Evolutionary conservation across 2,113 vertebrate species (phyloP).

Genomic region (Osmerus mordax): DNA sequence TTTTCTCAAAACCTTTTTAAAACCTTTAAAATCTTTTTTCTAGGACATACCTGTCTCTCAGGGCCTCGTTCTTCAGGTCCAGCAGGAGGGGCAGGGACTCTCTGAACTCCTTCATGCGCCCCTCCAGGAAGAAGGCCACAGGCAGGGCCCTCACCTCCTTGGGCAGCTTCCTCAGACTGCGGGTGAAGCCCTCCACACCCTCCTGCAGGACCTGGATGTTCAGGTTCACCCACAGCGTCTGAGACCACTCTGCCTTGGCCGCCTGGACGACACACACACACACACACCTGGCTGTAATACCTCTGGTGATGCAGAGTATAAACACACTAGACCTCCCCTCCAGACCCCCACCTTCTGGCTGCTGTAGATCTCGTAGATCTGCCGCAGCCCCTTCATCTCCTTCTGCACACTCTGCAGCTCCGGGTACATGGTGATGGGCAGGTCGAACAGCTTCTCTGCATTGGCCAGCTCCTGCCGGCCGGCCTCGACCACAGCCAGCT

Average conservation of each 20-base stretch:
- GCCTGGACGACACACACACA: constrained; percentile 60
- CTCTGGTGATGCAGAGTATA: no score
- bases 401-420: constrained; percentile 79
- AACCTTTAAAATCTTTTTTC: no score
- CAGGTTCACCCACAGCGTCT: constrained; percentile 89
- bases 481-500: constrained; percentile 74
- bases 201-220: constrained; percentile 87
- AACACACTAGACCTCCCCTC: background rate
- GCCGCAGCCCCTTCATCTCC: constrained; percentile 76
- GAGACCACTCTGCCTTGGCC: constrained; percentile 89
- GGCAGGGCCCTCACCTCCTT: constrained; percentile 75
- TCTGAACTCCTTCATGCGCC: constrained; percentile 87
- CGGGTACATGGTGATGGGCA: constrained; percentile 78
- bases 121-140: constrained; percentile 77
- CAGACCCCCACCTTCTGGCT: constrained; percentile 71
- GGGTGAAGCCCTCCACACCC: constrained; percentile 81
- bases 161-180: constrained; percentile 77
- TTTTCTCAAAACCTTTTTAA: no score
- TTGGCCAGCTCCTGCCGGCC: constrained; percentile 74
- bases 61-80: constrained; percentile 91
- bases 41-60: constrained; percentile 80
- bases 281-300: background rate
- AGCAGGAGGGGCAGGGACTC: constrained; percentile 88
- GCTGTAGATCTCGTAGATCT: constrained; percentile 82
- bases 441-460: constrained; percentile 86